Conservation (phyloP, 2,888 invertebrate species). For the Brenthis hecate region DNA sequence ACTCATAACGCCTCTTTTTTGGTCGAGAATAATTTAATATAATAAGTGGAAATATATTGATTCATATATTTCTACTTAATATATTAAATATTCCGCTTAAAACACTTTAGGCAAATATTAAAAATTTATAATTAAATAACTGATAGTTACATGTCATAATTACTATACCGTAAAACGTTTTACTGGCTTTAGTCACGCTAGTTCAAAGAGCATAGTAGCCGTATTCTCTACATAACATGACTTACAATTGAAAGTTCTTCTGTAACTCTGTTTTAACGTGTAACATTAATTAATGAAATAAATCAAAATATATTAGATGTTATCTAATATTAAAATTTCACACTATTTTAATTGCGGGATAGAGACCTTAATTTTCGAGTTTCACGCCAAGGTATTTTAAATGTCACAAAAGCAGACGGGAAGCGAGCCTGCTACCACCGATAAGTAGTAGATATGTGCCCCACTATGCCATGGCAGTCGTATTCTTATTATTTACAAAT, state of each 20-base stretch:
- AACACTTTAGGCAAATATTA: background rate
- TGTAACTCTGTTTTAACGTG: slow-evolving; percentile 1
- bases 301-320: background rate
- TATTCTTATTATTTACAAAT: no score
- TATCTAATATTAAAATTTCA: background rate
- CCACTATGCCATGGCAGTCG: no score
- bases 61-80: no score
- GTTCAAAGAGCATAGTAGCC: background rate
- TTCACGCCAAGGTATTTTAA: no score
- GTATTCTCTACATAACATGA: slow-evolving; percentile 11
- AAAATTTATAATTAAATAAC: slow-evolving; percentile 5
- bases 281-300: slow-evolving; percentile 6
- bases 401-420: no score
- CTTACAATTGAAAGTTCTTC: background rate
- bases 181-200: slow-evolving; percentile 8
- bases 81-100: no score
- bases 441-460: no score
- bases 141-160: background rate
- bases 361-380: background rate
- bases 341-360: background rate
- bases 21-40: no score
- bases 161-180: slow-evolving; percentile 5
- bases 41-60: no score
- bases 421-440: no score
- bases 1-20: no score